These are phyloP conservation scores for Nipponia nippon DNA, from an alignment of 2,113 vertebrate genomes.

Conservation along the genomic window DNA sequence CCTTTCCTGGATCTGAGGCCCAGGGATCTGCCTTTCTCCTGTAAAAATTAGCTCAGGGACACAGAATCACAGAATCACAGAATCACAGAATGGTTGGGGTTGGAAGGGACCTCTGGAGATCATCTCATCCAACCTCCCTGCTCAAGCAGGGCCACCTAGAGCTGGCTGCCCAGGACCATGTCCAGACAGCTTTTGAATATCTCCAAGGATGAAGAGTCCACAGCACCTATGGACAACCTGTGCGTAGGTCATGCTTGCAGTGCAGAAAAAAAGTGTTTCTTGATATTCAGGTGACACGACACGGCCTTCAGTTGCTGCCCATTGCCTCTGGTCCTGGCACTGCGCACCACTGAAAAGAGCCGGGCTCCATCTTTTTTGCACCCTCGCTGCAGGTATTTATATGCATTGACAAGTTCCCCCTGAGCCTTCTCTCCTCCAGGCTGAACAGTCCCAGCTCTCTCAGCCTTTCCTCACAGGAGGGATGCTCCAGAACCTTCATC, in stretches of 20 bases:
- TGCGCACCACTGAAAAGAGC: background rate
- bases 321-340: background rate
- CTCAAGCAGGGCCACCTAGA: background rate
- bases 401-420: background rate
- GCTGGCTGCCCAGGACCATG: background rate
- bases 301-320: background rate
- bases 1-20: background rate
- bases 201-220: background rate
- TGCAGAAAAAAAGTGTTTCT: background rate
- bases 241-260: background rate
- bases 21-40: background rate
- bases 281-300: too few relatives aligned
- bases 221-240: background rate
- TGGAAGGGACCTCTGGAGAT: background rate
- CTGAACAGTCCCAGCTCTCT: background rate
- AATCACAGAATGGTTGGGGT: background rate
- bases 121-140: background rate
- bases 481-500: background rate
- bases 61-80: background rate
- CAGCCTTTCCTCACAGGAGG: background rate
- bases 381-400: background rate
- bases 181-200: background rate
- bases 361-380: background rate
- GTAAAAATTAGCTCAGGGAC: background rate
- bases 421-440: background rate